Evolutionary conservation across 2,888 invertebrate species (phyloP), one percentile per base, ranked within the genome.

Genomic region (Caenorhabditis wallacei): DNA sequence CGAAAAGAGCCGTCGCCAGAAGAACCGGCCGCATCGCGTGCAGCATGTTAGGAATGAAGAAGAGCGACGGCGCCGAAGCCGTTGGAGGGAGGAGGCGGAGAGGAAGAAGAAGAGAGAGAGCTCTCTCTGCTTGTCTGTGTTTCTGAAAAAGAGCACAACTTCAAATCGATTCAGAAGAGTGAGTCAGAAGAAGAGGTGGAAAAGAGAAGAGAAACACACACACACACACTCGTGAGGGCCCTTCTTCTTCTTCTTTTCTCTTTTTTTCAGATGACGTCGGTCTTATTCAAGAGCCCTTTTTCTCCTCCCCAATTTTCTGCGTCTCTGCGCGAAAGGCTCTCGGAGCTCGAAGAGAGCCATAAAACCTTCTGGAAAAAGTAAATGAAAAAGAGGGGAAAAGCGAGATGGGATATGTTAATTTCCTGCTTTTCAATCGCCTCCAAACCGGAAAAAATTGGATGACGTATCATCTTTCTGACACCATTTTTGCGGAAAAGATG

Each of bases 231-330:
- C 59, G 22, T 63, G 69, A 48, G 64, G 35, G 30, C n/a, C 18
- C 13, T 48, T 48, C 18, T 48, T 48, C 18, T 24, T 46, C 64
- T 10, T 26, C 16, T 18, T 26, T 22, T n/a, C 51, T n/a, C 16
- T 22, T 51, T 22, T 37, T 69, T 78, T 78, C 69, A 78, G 78
- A 76, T 75, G 75, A 75, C 75, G 75, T 75, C 66, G 75, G 20
- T 10, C 57, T 10, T 66, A 30, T 59, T 51, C 57, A 35, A 57
- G 57, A 22, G 56, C 64, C n/a, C n/a, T 35, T 66, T 51, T 40
- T 37, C 43, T n/a, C 40, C 61, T 54, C 24, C 40, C 43, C 22
- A 11, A 22, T 24, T 43, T 8, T n/a, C 76, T 78, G 72, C 72
- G 63, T 56, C 69, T 76, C 56, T 64, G 4, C 18, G n/a, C n/a